phyloP scores from a whole-genome alignment of 2,888 invertebrate species.

The Alentia gelatinosa region DNA sequence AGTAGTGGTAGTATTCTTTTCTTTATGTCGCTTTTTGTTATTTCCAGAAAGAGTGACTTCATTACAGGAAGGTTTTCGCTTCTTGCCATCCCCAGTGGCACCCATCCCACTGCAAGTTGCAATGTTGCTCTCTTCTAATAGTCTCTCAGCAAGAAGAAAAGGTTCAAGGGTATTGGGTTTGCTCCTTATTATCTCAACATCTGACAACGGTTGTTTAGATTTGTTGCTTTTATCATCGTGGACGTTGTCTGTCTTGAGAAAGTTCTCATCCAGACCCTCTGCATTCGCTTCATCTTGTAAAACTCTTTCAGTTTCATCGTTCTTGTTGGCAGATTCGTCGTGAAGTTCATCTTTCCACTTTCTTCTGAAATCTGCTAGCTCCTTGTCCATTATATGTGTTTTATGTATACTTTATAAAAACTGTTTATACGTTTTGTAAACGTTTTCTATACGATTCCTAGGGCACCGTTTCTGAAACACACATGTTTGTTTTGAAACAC shows the following conservation, averaged over 20 bases:
- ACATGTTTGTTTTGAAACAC: not conserved
- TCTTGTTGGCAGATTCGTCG: not conserved
- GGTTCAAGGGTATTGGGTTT: slow-evolving; percentile 35
- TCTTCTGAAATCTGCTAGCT: slow-evolving; percentile 46
- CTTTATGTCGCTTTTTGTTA: not conserved
- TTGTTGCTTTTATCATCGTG: not conserved
- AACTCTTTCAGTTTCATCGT: not conserved
- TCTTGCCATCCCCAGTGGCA: not conserved
- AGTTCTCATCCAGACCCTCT: not conserved
- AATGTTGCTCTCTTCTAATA: slow-evolving; percentile 29
- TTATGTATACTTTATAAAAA: not conserved
- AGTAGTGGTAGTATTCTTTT: not conserved
- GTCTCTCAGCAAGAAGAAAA: slow-evolving; percentile 49
- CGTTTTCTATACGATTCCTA: not conserved
- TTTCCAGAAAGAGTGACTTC: not conserved
- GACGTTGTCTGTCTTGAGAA: not conserved
- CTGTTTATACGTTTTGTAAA: not conserved
- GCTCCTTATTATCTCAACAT: not conserved
- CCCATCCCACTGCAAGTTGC: not conserved
- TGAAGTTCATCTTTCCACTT: slow-evolving; percentile 48
- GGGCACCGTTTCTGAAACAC: not conserved
- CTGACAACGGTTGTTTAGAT: not conserved
- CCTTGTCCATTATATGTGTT: not conserved
- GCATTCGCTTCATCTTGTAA: not conserved
- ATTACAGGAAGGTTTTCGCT: not conserved